These are phyloP conservation scores for Drosophila ercepeae DNA, from an alignment of 1,140 invertebrate species.

Conservation along the genomic window DNA sequence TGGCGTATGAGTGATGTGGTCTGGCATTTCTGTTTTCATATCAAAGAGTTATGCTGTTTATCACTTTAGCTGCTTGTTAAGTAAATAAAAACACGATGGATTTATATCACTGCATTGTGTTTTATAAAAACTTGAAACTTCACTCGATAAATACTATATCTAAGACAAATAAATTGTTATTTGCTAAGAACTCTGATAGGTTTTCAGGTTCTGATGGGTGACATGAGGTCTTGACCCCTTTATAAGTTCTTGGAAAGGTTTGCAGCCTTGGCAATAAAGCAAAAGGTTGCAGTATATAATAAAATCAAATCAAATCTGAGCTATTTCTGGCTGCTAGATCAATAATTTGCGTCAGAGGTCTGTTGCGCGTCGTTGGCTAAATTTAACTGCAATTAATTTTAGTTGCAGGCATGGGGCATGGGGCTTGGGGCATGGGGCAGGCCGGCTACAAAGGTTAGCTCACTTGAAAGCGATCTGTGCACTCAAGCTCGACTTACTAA, in stretches of 20 bases:
- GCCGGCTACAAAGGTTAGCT: constrained; percentile 16
- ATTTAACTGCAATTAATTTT: constrained; percentile 65
- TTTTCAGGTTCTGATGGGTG: too few species aligned
- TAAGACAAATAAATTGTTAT: not conserved
- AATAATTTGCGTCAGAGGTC: constrained; percentile 51
- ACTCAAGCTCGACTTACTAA: constrained; percentile 54
- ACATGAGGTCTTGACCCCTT: not conserved
- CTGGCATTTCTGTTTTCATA: constrained; percentile 4
- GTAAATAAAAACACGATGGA: constrained; percentile 6
- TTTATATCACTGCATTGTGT: constrained; percentile 2
- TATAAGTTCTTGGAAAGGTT: not conserved
- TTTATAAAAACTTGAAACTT: not conserved
- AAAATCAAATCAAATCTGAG: not conserved
- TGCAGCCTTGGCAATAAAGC: not conserved
- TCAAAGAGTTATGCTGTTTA: constrained; percentile 21
- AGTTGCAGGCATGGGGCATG: not conserved
- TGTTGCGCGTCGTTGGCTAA: constrained; percentile 43
- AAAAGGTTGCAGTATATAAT: not conserved
- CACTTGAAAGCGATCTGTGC: constrained; percentile 43
- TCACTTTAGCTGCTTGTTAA: constrained; percentile 5
- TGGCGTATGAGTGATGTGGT: constrained; percentile 41
- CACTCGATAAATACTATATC: not conserved
- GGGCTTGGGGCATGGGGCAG: not conserved
- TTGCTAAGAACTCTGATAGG: not conserved
- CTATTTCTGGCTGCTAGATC: constrained; percentile 57